Base-by-base conservation (phyloP, 2,888 invertebrate genomes). In the Pediacus dermestoides region DNA sequence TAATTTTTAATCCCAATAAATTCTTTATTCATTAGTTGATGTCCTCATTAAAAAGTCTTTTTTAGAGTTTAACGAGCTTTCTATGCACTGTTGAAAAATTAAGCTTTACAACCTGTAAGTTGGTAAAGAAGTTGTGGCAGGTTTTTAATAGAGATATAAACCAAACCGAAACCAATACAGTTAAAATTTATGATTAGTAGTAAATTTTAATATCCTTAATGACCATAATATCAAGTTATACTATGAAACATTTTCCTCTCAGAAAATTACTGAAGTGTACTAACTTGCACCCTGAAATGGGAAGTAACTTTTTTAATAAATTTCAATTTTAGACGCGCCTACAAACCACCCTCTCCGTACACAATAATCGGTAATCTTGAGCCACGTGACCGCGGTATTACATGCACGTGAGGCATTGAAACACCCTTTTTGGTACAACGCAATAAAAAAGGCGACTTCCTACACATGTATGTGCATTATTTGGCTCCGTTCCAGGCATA, bases 291-390 rank as follows among this genome's bases (percentile, higher is more conserved):
- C 36, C 27, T 30, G 38, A 35, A 48, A 48, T 37, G 39, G 30
- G 34, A 44, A 46, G 48, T 48, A 51, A 51, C 47, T 51, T 55
- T 51, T 55, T 55, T 53, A 53, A 55, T 52, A 53, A 52, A 55
- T 55, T 54, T 52, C 43, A 49, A 47, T 54, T 47, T 42, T 42
- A 42, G 36, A 42, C 48, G 46, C 41, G 44, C 42, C 45, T 43
- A 34, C 42, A 30, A 41, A 37, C 39, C 34, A 34, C 11, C 26
- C 45, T 34, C 38, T 27, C 42, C 33, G 14, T 30, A 34, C 33
- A 34, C 48, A 38, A 43, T 48, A 37, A 41, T 42, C 40, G 31
- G 50, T 47, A 42, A 46, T 45, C 42, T 39, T 33, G 33, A 38
- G 48, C 35, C 57, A 55, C 57, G 57, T 53, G 57, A 44, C 54